Evolutionary conservation across 2,113 vertebrate species (phyloP), one percentile per base, ranked within the genome.

Genomic region (Alosa alosa): DNA sequence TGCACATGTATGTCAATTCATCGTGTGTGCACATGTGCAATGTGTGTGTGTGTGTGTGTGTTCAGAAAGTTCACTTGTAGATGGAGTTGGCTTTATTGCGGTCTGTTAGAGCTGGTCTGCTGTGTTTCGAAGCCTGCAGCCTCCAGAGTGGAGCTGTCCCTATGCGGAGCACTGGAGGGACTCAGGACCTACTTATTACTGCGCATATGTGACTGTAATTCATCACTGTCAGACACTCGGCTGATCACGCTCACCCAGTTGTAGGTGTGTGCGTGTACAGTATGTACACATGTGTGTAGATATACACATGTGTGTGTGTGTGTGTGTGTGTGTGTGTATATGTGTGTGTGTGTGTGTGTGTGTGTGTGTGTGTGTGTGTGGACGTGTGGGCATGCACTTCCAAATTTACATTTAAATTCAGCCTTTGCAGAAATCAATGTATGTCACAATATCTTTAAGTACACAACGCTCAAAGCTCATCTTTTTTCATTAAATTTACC

Each of bases 111-210:
- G 72, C 72, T 31, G 72, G 72, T 17, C 72, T 31, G 31, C 10
- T 78, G 36, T 78, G 72, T 39, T 78, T 78, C 25, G 36, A 31
- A 72, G 64, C 41, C 2, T 36, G 64, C 25, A 36, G 64, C 25
- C 64, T 10, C 60, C 5, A 64, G 36, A 68, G 91, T 92, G 89
- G 89, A 90, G 88, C 89, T 88, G 90, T 86, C n/a, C 90, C 91
- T 89, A 91, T 90, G 89, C 92, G 92, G 93, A 92, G 93, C 92
- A 91, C 93, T 93, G 93, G 91, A 93, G 92, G 93, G 91, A 92
- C 90, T 83, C 45, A 81, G 92, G 93, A 92, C 94, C 93, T 94
- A 93, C 93, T 94, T 94, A 94, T 94, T 93, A 93, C 92, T 93
- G 92, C 91, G 91, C 93, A 93, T 91, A 93, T 92, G 91, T 90